phyloP scores from a whole-genome alignment of 2,113 vertebrate genomes.

The Phrynosoma platyrhinos region DNA sequence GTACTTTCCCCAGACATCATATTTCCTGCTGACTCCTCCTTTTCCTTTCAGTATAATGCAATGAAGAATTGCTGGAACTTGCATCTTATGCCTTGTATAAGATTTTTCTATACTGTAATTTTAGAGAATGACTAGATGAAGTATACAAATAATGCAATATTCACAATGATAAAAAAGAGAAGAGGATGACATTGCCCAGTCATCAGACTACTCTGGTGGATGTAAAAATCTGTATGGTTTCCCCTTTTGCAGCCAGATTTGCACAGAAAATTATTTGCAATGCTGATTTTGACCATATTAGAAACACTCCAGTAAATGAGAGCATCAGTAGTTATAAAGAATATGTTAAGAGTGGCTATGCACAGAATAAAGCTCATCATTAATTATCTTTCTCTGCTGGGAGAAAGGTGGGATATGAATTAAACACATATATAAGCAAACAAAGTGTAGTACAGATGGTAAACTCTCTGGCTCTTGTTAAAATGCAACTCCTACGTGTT shows the following conservation, averaged over 20 bases:
- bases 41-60: conserved; percentile 26
- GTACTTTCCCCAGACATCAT: background rate
- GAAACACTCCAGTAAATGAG: background rate
- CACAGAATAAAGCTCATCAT: background rate
- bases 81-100: conserved; percentile 4
- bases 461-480: too few species aligned
- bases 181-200: background rate
- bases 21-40: conserved; percentile 20
- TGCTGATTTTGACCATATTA: background rate
- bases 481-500: too few species aligned
- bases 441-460: background rate
- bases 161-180: background rate
- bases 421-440: background rate
- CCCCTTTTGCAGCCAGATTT: background rate
- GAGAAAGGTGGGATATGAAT: background rate
- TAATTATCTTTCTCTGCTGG: background rate
- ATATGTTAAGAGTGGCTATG: background rate
- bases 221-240: background rate
- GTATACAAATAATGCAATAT: background rate
- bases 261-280: background rate
- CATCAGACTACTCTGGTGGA: background rate
- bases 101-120: conserved; percentile 7
- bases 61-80: conserved; percentile 16
- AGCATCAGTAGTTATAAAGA: background rate
- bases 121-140: conserved; percentile 17